phyloP scores from a whole-genome alignment of 2,797 vertebrate species.

The Anas bernieri region DNA sequence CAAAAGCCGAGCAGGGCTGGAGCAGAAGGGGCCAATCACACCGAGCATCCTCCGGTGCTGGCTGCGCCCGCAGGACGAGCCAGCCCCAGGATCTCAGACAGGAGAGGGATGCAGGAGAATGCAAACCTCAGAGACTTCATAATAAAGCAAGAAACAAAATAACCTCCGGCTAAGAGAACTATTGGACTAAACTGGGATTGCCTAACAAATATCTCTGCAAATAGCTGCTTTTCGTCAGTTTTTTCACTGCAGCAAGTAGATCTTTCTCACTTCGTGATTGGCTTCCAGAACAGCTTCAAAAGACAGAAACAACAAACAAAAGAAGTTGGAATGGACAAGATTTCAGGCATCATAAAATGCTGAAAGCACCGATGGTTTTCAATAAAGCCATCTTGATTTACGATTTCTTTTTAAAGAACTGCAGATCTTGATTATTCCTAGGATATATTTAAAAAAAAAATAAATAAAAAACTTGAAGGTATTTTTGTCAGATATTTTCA shows the following conservation, averaged over 20 bases:
- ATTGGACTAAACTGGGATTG: too few relatives aligned
- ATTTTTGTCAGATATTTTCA: conserved; percentile 41
- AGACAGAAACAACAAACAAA: conserved; percentile 2
- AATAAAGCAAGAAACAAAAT: not conserved
- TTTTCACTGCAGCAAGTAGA: not conserved
- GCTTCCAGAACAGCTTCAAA: not conserved
- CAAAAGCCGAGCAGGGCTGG: too few relatives aligned
- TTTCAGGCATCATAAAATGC: conserved; percentile 29
- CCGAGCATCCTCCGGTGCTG: not conserved
- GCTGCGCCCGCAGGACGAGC: fast-evolving
- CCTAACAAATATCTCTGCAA: not conserved
- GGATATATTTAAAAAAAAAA: not conserved
- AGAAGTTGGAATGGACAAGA: not conserved
- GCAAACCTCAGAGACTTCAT: not conserved
- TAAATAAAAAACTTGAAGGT: not conserved
- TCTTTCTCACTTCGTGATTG: not conserved
- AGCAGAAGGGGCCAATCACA: not conserved
- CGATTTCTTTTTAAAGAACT: not conserved
- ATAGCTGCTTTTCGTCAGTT: not conserved
- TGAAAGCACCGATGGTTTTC: not conserved
- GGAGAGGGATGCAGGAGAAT: not conserved
- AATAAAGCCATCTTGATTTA: conserved; percentile 5
- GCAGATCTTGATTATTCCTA: conserved; percentile 19
- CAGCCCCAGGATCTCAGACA: not conserved
- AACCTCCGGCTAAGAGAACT: not conserved